These are phyloP conservation scores for Smutsia gigantea DNA, from an alignment of 2,797 vertebrate genomes.

Conservation along the genomic window DNA sequence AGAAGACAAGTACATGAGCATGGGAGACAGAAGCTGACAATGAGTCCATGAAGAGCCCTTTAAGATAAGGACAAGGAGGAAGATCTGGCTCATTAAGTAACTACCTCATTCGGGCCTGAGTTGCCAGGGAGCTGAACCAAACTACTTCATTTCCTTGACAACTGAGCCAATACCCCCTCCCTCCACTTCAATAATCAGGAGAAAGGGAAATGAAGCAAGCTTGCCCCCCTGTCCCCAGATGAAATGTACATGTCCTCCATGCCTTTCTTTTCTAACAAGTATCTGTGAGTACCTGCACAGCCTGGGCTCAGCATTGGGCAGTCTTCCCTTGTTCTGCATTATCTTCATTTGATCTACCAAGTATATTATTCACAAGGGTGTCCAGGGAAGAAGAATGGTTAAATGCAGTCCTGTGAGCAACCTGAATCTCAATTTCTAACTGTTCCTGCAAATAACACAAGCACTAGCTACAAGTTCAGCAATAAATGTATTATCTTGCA, in stretches of 20 bases:
- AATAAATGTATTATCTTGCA: slow-evolving; percentile 59
- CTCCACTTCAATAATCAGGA: slow-evolving; percentile 63
- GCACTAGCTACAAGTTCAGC: background rate
- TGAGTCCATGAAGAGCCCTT: slow-evolving; percentile 48
- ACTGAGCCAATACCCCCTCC: slow-evolving; percentile 24
- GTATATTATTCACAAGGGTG: background rate
- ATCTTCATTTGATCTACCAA: slow-evolving; percentile 45
- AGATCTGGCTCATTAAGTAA: slow-evolving; percentile 68
- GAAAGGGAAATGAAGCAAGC: slow-evolving; percentile 54
- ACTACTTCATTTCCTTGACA: slow-evolving; percentile 66
- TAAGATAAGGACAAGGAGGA: slow-evolving; percentile 65
- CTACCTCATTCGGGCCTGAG: slow-evolving; percentile 62
- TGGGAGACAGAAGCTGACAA: slow-evolving; percentile 58
- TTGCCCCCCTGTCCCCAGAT: background rate
- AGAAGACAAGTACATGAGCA: slow-evolving; percentile 51
- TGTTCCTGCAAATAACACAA: slow-evolving; percentile 24
- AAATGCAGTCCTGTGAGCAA: background rate
- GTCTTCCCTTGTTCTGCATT: slow-evolving; percentile 50
- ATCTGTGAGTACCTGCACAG: slow-evolving; percentile 14
- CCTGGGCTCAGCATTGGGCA: background rate
- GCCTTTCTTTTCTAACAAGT: slow-evolving; percentile 57
- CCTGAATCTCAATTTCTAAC: slow-evolving; percentile 40
- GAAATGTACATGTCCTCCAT: slow-evolving; percentile 52
- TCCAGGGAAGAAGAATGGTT: slow-evolving; percentile 33
- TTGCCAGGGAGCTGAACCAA: slow-evolving; percentile 57